A percentile compares a stretch with the other conserved stretches of the same genome.
Evolutionary conservation across 2,797 vertebrate genomes (phyloP).

Genomic region (Manis javanica): DNA sequence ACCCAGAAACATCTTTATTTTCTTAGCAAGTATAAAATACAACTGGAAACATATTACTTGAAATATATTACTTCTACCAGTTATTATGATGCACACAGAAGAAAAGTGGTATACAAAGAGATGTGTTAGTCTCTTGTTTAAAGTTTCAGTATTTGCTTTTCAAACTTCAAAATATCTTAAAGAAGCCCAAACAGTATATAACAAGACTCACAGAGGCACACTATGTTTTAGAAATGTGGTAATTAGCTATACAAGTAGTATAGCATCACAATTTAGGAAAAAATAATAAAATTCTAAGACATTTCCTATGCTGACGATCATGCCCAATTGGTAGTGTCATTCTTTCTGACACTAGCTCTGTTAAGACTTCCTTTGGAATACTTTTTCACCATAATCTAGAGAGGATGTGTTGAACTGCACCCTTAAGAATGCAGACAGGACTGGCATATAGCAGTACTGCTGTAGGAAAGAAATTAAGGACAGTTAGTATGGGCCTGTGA

Average conservation of each 20-base stretch:
- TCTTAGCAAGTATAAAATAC: constrained; percentile 78
- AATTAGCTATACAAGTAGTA: constrained; percentile 86
- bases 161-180: constrained; percentile 84
- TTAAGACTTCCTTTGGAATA: constrained; percentile 94
- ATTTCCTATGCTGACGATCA: constrained; percentile 89
- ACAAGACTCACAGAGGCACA: constrained; percentile 84
- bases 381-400: constrained; percentile 99
- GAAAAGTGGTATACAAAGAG: constrained; percentile 84
- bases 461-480: constrained; percentile 99
- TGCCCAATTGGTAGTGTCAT: constrained; percentile 91
- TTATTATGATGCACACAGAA: constrained; percentile 86
- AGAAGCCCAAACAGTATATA: constrained; percentile 87
- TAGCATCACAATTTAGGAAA: constrained; percentile 84
- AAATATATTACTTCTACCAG: constrained; percentile 84
- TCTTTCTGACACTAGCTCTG: constrained; percentile 91
- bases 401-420: constrained; percentile 99
- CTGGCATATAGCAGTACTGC: constrained; percentile 99
- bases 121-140: constrained; percentile 86
- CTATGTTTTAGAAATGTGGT: constrained; percentile 84
- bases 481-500: constrained; percentile 99
- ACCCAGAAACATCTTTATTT: constrained; percentile 74
- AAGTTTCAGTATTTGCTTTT: constrained; percentile 78
- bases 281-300: constrained; percentile 86
- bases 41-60: constrained; percentile 83
- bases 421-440: constrained; percentile 99